phyloP scores from a whole-genome alignment of 2,797 vertebrate genomes.

The Oryzias sinensis region DNA sequence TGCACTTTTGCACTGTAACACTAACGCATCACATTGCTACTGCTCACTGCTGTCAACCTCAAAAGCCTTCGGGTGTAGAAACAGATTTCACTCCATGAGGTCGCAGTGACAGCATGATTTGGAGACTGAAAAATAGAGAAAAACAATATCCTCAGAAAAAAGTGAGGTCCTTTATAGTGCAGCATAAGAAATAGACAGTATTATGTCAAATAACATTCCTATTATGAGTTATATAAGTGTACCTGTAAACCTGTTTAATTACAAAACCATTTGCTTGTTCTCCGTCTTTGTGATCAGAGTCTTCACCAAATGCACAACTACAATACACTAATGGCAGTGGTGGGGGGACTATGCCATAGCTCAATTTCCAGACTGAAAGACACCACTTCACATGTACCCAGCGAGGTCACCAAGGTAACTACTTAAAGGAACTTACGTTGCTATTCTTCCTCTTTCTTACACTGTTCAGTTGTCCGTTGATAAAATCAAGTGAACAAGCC shows the following conservation, averaged over 20 bases:
- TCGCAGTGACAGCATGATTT: constrained; percentile 53
- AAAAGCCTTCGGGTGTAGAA: constrained; percentile 57
- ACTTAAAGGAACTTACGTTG: neutral
- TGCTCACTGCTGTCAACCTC: constrained; percentile 55
- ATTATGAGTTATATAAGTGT: constrained; percentile 64
- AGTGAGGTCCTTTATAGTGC: constrained; percentile 41
- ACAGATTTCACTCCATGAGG: constrained; percentile 64
- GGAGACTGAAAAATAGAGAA: constrained; percentile 45
- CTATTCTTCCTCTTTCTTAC: neutral
- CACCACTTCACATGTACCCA: constrained; percentile 88
- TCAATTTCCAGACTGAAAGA: constrained; percentile 96
- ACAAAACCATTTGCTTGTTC: constrained; percentile 27
- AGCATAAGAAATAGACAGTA: constrained; percentile 57
- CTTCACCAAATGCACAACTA: constrained; percentile 93
- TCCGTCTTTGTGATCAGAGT: constrained; percentile 72
- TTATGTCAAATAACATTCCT: constrained; percentile 63
- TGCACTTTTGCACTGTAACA: constrained; percentile 40
- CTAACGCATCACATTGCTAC: constrained; percentile 60
- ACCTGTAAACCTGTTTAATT: constrained; percentile 64
- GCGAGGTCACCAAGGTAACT: constrained; percentile 90
- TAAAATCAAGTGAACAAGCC: no score
- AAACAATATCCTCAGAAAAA: constrained; percentile 43
- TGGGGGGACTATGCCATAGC: constrained; percentile 93
- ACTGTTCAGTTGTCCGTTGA: no score
- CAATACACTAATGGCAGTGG: constrained; percentile 96